Evolutionary conservation across 92 coral and sea anemone species (phyloP).

Genomic region (Montipora capitata): DNA sequence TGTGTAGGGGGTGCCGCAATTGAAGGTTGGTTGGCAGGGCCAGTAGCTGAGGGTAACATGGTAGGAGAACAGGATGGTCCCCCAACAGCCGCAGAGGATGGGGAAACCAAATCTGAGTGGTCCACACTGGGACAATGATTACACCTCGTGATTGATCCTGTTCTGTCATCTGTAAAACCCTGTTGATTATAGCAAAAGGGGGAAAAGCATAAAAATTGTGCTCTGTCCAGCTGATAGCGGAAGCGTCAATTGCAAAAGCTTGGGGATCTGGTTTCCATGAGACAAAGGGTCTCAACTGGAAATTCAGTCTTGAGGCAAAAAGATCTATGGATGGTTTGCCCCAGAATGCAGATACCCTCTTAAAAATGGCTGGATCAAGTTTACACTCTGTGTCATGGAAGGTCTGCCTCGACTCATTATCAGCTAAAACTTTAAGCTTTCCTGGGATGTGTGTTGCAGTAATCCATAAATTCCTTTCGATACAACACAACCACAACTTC

Average conservation of each 20-base stretch:
- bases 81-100: constrained; percentile 19
- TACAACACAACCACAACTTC: no score
- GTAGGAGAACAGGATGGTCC: constrained; percentile 11
- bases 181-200: no score
- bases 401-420: constrained; percentile 43
- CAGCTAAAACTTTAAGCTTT: constrained; percentile 71
- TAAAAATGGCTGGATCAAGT: constrained; percentile 36
- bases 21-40: constrained; percentile 36
- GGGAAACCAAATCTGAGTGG: constrained; percentile 65
- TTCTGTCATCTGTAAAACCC: constrained; percentile 57
- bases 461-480: no score
- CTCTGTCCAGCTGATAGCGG: not conserved
- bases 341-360: constrained; percentile 14
- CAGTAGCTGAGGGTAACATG: constrained; percentile 23
- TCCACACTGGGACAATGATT: constrained; percentile 55
- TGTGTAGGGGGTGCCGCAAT: constrained; percentile 34
- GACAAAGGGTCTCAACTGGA: constrained; percentile 57
- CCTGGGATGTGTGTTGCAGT: not conserved
- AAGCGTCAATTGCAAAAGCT: constrained; percentile 72
- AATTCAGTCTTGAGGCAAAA: constrained; percentile 72
- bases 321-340: constrained; percentile 55
- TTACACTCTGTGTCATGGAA: constrained; percentile 66
- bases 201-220: no score
- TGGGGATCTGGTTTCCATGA: constrained; percentile 65
- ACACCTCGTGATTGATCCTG: constrained; percentile 58